Conservation (phyloP, 2,888 invertebrate genomes). For the Ypsolopha scabrella region DNA sequence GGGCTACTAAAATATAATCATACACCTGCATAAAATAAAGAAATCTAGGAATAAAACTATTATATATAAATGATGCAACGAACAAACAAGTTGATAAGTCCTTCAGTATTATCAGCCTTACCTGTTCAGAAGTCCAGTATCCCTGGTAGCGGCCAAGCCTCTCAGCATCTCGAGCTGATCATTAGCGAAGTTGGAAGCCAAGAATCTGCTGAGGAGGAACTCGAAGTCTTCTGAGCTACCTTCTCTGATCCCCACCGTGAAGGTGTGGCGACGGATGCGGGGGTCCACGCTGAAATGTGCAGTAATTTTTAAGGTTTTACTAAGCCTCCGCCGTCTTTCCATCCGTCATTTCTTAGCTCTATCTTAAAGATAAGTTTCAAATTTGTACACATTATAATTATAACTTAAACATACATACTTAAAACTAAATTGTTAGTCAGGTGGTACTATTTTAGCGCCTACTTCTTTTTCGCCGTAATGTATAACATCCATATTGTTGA, state of each 20-base stretch:
- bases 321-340: too few species aligned
- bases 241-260: slow-evolving; percentile 72
- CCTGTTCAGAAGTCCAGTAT: slow-evolving; percentile 34
- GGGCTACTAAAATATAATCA: too few species aligned
- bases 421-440: neutral
- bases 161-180: slow-evolving; percentile 61
- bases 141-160: slow-evolving; percentile 53
- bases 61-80: too few species aligned
- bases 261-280: slow-evolving; percentile 70
- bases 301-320: slow-evolving; percentile 1
- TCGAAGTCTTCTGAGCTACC: slow-evolving; percentile 72
- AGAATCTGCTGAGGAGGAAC: slow-evolving; percentile 48
- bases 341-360: too few species aligned
- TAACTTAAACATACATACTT: neutral
- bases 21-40: too few species aligned
- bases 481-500: too few species aligned
- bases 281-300: slow-evolving; percentile 58
- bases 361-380: too few species aligned
- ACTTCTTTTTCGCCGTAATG: too few species aligned
- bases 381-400: neutral
- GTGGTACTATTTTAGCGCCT: too few species aligned
- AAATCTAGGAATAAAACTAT: too few species aligned
- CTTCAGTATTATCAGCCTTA: slow-evolving; percentile 19
- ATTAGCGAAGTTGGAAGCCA: slow-evolving; percentile 45
- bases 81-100: too few species aligned